Evolutionary conservation across 2,888 invertebrate genomes (phyloP).

Genomic region (Drosophila pegasa): DNA sequence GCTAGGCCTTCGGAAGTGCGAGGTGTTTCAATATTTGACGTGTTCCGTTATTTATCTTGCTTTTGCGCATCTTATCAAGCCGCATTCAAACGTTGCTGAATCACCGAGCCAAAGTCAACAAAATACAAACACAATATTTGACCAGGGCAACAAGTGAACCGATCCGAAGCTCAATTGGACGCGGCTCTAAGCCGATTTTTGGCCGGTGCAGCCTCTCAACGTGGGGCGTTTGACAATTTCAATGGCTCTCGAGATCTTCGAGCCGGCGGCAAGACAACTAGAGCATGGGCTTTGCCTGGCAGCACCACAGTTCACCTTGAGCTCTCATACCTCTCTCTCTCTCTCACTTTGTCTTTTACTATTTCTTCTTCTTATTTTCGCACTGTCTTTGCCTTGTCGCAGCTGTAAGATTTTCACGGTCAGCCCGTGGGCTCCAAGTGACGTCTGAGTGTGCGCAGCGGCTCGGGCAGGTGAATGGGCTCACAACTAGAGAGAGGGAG

Average conservation of each 20-base stretch:
- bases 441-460: conserved; percentile 31
- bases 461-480: conserved; percentile 44
- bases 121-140: conserved; percentile 12
- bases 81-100: conserved; percentile 65
- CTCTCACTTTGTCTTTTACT: conserved; percentile 5
- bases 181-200: conserved; percentile 71
- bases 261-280: conserved; percentile 60
- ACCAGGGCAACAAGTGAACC: conserved; percentile 36
- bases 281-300: conserved; percentile 56
- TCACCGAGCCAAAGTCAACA: conserved; percentile 58
- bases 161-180: conserved; percentile 54
- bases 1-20: conserved; percentile 61
- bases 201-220: conserved; percentile 58
- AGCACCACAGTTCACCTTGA: conserved; percentile 47
- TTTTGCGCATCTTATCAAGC: conserved; percentile 67
- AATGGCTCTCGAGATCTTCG: conserved; percentile 65
- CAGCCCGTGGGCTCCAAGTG: conserved; percentile 54
- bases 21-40: conserved; percentile 57
- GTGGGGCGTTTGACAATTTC: conserved; percentile 75
- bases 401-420: conserved; percentile 67
- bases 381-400: conserved; percentile 49
- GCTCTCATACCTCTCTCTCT: conserved; percentile 6
- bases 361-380: conserved; percentile 23
- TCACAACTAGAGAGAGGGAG: no score
- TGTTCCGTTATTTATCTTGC: conserved; percentile 71